Base-by-base conservation (phyloP, 2,888 invertebrate species). In the Pocota personata region DNA sequence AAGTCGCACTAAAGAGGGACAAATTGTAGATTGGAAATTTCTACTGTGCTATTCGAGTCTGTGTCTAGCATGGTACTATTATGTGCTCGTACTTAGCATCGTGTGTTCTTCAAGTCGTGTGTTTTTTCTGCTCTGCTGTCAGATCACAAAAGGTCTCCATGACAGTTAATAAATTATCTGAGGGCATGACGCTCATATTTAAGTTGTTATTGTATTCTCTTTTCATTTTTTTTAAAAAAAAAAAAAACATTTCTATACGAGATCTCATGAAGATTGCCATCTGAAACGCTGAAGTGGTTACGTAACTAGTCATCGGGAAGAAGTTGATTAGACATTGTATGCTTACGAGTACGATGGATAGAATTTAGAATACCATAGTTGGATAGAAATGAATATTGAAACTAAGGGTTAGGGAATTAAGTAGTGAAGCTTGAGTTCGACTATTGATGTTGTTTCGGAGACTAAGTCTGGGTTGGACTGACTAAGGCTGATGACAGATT, bases 101-200 rank as follows among this genome's bases (percentile, higher is more conserved):
- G n/a, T n/a, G 35, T 32, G 8, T 32, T 72, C 37, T 35, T 37
- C 58, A 21, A 24, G 27, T 35, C 35, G 24, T 27, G 21, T 7
- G 30, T 32, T 69, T 37, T 27, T 35, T 57, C 19, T 8, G 43
- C 12, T 24, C 14, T 32, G 16, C 72, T 72, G 50, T 55, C 72
- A 50, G 58, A 60, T 72, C 72, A 72, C 60, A 72, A 72, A 72
- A 72, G 72, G 60, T 72, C 72, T 72, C 50, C 60, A 60, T 72
- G 72, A 72, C 72, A 72, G 58, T 72, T 72, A 60, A 72, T 72
- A 72, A 72, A 72, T 60, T 58, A 72, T 60, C 60, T 46, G 58
- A 72, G 72, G 50, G 72, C 72, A 72, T 60, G 72, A 72, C 72
- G 72, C 50, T 60, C 35, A 60, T 60, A 50, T 72, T 72, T 60